phyloP scores from a whole-genome alignment of 1,140 invertebrate genomes.

The Diplogasteroides magnus region DNA sequence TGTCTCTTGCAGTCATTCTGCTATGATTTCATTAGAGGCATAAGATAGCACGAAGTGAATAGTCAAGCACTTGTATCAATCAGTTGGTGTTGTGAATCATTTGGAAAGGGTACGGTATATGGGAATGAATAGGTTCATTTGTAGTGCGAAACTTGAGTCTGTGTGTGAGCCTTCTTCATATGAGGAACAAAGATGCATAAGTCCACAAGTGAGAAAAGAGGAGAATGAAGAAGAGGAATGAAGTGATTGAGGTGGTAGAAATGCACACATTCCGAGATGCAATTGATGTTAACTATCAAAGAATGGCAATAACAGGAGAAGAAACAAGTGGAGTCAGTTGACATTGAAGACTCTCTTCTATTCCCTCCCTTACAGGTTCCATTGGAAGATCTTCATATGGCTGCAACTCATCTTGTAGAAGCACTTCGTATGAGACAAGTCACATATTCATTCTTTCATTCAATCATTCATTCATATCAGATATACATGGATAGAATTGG shows the following conservation, averaged over 20 bases:
- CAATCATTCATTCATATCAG: neutral
- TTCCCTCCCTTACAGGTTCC: conserved; percentile 37
- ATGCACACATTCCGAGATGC: conserved; percentile 38
- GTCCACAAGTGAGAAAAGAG: conserved; percentile 3
- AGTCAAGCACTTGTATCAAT: too few species aligned
- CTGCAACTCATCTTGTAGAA: conserved; percentile 42
- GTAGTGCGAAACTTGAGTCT: conserved; percentile 11
- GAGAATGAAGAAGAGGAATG: neutral
- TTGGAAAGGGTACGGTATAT: too few species aligned
- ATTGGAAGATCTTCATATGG: conserved; percentile 46
- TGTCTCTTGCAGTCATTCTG: too few species aligned
- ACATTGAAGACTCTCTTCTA: conserved; percentile 7
- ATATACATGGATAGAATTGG: conserved; percentile 54
- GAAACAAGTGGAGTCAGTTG: conserved; percentile 49
- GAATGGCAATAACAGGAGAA: conserved; percentile 55
- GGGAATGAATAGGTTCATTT: neutral
- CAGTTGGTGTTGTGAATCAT: too few species aligned
- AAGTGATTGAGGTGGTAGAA: conserved; percentile 1
- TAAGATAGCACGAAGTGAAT: too few species aligned
- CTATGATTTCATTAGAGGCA: too few species aligned
- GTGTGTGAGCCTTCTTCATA: conserved; percentile 10
- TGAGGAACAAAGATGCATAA: conserved; percentile 13
- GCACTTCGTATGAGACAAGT: conserved; percentile 38
- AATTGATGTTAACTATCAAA: conserved; percentile 54
- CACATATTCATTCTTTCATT: too few species aligned